These are phyloP conservation scores for Lepidurus packardi DNA, from an alignment of 1,140 invertebrate genomes.

Conservation along the genomic window DNA sequence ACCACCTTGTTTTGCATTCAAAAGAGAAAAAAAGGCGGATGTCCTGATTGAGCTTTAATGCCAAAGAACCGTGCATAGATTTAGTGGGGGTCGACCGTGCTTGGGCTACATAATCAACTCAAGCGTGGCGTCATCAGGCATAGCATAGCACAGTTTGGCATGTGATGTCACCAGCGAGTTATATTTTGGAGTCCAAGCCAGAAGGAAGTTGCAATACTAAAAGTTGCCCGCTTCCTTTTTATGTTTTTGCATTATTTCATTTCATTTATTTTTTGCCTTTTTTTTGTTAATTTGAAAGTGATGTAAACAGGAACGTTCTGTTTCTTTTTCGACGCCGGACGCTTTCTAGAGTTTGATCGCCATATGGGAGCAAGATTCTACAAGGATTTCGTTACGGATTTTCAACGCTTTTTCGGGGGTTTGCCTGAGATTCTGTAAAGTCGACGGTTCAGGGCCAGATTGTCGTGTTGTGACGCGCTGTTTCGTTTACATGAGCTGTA, in stretches of 20 bases:
- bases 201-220: neutral
- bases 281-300: no score
- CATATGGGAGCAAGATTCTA: no score
- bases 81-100: neutral
- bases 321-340: no score
- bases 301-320: no score
- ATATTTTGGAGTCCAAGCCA: neutral
- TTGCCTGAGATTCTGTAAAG: neutral
- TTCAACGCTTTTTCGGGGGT: neutral
- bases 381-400: no score
- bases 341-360: no score
- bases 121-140: neutral
- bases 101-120: neutral
- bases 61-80: constrained; percentile 5
- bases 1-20: neutral
- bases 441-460: neutral
- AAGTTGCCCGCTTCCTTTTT: no score
- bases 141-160: neutral
- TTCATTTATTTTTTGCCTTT: no score
- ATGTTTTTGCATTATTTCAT: no score
- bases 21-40: constrained; percentile 5
- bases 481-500: constrained; percentile 22
- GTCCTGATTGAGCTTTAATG: neutral
- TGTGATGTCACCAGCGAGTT: constrained; percentile 6
- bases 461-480: constrained; percentile 16